Base-by-base conservation (phyloP, 1,140 invertebrate species). In the Metopolophium dirhodum region DNA sequence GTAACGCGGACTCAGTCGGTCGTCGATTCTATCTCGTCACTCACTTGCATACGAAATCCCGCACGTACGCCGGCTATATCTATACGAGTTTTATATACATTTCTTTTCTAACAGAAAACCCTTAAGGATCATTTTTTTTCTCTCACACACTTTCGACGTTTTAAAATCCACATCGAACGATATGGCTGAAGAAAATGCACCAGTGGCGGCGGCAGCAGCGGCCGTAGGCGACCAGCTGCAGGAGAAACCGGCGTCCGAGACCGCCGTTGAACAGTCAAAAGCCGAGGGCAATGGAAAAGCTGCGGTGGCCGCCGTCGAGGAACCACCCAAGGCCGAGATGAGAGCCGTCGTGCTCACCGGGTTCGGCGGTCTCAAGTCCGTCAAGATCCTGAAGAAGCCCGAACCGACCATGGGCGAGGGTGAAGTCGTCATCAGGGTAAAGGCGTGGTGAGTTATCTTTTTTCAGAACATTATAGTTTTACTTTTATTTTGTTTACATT, bases 361-460 rank as follows among this genome's bases (percentile, higher is more conserved):
- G 94, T 98, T 98, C 95, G 98, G 98, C 47, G 97, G 97, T 49
- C 96, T 98, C 89, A 98, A 98, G 95, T 97, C 97, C 95, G 96
- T 98, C 94, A 98, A 98, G 95, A 96, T 97, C 90, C 96, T 97
- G 94, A 97, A 97, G 95, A 98, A 97, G 95, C 97, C 97, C 26
- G 97, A 98, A 95, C 97, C 97, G 18, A 96, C 96, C 49, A 95
- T 97, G 35, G 96, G 95, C 93, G 97, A 98, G 94, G 97, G 97
- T 88, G 97, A 98, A 95, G 97, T 98, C 93, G 96, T 98, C 41
- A 97, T 98, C 94, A 96, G 97, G 94, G 97, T 98, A 82, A 98
- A 97, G 95, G 97, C 97, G 94, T 98, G 98, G 98, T 98, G 95
- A 97, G 97, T 97, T 77, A 26, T 35, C 23, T 88, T 83, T 37